Percentiles rank a stretch among this genome's conserved stretches.
These are phyloP conservation scores for honey bee (Apis mellifera) DNA, from an alignment of 1,140 invertebrate species.

Conservation along the genomic window Amel_HAv3.1 CM009941.2:12245501-12246000, in stretches of 20 bases:
- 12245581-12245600: constrained; percentile 21
- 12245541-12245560: background rate
- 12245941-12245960: constrained; percentile 34
- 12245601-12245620: constrained; percentile 21
- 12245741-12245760: background rate
- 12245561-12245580: background rate
- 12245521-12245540: background rate
- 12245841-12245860: constrained; percentile 78
- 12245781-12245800: constrained; percentile 60
- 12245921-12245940: constrained; percentile 57
- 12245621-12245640: constrained; percentile 33
- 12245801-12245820: constrained; percentile 74
- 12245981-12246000: constrained; percentile 24
- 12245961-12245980: background rate
- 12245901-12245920: constrained; percentile 63
- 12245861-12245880: constrained; percentile 72
- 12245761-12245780: constrained; percentile 47
- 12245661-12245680: constrained; percentile 48
- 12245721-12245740: background rate
- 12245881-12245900: constrained; percentile 67
- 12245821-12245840: constrained; percentile 73
- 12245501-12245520: background rate
- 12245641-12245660: constrained; percentile 3
- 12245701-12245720: background rate
- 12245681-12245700: background rate